Conservation (phyloP, 2,113 vertebrate genomes). For the Erpornis zantholeuca region DNA sequence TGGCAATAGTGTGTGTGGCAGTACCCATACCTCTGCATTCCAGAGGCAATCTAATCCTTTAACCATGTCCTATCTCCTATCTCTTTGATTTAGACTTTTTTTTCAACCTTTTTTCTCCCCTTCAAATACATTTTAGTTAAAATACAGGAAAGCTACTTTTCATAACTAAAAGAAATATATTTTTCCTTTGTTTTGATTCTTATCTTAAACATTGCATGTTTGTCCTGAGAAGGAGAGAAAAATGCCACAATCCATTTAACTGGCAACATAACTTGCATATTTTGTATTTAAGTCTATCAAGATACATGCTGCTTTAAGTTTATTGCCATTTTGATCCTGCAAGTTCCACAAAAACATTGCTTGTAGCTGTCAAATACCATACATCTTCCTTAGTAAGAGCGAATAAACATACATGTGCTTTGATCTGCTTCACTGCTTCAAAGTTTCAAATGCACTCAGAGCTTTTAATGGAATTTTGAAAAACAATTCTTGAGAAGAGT, state of each 20-base stretch:
- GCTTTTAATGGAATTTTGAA: conserved; percentile 4
- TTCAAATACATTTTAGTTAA: not conserved
- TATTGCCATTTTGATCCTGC: conserved; percentile 36
- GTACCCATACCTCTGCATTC: not conserved
- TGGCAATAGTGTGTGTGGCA: not conserved
- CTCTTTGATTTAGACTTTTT: conserved; percentile 22
- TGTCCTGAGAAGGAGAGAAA: conserved; percentile 46
- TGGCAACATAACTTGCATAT: conserved; percentile 39
- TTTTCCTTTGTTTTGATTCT: conserved; percentile 56
- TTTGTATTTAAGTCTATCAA: conserved; percentile 56
- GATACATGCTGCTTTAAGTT: conserved; percentile 12
- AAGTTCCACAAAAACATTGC: conserved; percentile 26
- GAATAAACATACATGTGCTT: conserved; percentile 15
- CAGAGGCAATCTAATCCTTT: not conserved
- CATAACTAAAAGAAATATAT: conserved; percentile 11
- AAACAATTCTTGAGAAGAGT: not conserved
- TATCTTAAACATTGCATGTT: conserved; percentile 48
- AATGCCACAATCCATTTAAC: conserved; percentile 46
- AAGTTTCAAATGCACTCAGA: conserved; percentile 29
- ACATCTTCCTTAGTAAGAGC: conserved; percentile 26
- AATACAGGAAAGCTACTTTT: conserved; percentile 29
- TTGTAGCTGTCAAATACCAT: conserved; percentile 4
- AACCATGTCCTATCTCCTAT: not conserved
- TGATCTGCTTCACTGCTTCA: conserved; percentile 26
- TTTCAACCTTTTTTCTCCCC: not conserved